Evolutionary conservation across 2,888 invertebrate species (phyloP), one percentile per base, ranked within the genome.

Genomic region (Trissolcus brochymenae): DNA sequence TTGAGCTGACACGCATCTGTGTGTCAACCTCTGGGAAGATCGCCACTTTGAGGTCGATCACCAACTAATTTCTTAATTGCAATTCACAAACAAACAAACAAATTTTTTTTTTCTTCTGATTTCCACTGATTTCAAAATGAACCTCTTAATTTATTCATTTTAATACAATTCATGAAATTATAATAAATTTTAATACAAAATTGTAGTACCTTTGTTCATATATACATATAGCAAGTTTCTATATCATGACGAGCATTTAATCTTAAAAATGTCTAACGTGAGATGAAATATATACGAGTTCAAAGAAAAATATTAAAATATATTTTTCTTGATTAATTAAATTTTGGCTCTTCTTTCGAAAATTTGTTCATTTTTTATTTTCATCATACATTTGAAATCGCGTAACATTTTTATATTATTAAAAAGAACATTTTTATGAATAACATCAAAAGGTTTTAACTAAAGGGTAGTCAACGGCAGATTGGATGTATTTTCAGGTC

Each of bases 1-100:
- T 70, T 70, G 70, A 68, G 51, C 11, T 21, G 64, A 59, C 43
- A 65, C 70, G 75, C 75, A 75, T 60, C 65, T 76, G 76, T 70
- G 50, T 70, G 75, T 59, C 68, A 75, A 64, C 65, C 46, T n/a
- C n/a, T 59, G 25, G 35, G 43, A 70, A 55, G 65, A 56, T 35
- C 64, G 16, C 40, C 60, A 70, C 60, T 66, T 70, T 65, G 51
- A 65, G 65, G 70, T 70, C 56, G 64, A 66, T 70, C 55, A 35
- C 17, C 21, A 64, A 35, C 49, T 68, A 75, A 68, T 75, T 75
- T 67, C 53, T 68, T 70, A 64, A 75, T 65, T 75, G 49, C 56
- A 40, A 60, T 55, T 14, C 21, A 49, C 17, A 55, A 65, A n/a
- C n/a, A n/a, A 49, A 46, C 25, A 7, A n/a, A 16, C 17, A 21